These are phyloP conservation scores for Danionella dracula DNA, from an alignment of 2,797 vertebrate genomes.

Conservation along the genomic window DNA sequence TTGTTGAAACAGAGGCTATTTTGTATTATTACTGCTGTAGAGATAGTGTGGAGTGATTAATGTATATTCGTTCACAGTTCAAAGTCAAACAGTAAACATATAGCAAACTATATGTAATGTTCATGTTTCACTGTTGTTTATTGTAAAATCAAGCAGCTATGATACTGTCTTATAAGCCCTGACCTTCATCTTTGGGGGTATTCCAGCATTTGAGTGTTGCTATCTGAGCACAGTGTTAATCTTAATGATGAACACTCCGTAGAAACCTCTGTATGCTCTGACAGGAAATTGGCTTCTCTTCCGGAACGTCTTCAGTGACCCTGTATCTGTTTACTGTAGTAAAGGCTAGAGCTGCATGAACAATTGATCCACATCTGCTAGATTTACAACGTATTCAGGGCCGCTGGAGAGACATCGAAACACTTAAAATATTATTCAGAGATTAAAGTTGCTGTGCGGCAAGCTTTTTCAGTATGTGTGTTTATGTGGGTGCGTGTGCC, in stretches of 20 bases:
- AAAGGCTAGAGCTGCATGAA: slow-evolving; percentile 13
- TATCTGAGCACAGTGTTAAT: not conserved
- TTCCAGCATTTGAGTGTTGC: not conserved
- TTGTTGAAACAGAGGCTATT: too few relatives aligned
- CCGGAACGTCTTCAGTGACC: not conserved
- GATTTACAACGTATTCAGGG: not conserved
- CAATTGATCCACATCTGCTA: slow-evolving; percentile 8
- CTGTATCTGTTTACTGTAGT: slow-evolving; percentile 8
- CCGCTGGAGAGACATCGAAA: not conserved
- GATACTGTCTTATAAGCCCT: not conserved
- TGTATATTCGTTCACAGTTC: too few relatives aligned
- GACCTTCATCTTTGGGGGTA: not conserved
- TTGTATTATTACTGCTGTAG: too few relatives aligned
- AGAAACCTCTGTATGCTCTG: not conserved
- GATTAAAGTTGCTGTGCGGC: slow-evolving; percentile 26
- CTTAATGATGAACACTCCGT: not conserved
- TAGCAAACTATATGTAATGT: too few relatives aligned
- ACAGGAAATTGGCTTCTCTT: slow-evolving; percentile 14
- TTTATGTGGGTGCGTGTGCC: not conserved
- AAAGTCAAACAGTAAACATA: too few relatives aligned
- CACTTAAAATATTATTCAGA: slow-evolving; percentile 4
- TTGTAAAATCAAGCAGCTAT: not conserved
- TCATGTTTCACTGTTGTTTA: not conserved
- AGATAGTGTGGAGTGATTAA: too few relatives aligned
- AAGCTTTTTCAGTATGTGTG: slow-evolving; percentile 8